These are phyloP conservation scores for Crossaster papposus DNA, from an alignment of 53 echinoderm and acorn worm species.

Conservation along the genomic window DNA sequence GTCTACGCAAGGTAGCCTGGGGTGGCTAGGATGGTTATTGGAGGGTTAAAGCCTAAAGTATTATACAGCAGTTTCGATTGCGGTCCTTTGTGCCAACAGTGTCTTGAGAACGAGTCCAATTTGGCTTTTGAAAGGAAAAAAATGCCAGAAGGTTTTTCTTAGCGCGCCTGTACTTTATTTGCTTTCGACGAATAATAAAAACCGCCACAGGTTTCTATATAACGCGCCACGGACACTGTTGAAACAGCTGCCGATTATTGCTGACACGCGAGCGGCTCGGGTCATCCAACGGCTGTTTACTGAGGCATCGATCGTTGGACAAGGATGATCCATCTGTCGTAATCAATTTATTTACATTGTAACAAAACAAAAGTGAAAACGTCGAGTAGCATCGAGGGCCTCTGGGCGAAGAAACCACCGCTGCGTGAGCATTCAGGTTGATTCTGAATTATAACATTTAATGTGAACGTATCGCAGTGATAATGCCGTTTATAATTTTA, in stretches of 20 bases:
- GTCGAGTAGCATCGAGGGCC: neutral
- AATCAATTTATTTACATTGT: neutral
- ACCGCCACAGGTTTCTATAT: conserved; percentile 13
- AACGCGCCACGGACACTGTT: conserved; percentile 18
- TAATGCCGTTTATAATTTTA: no score
- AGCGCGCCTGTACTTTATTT: neutral
- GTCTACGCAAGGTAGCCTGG: neutral
- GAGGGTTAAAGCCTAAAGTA: neutral
- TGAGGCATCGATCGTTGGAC: neutral
- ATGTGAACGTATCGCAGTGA: no score
- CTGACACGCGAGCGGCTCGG: neutral
- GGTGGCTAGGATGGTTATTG: neutral
- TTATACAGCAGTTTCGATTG: neutral
- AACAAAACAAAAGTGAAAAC: conserved; percentile 9
- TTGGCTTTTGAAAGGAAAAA: conserved; percentile 26
- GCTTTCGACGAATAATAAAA: neutral
- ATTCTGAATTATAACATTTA: no score
- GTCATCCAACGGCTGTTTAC: conserved; percentile 24
- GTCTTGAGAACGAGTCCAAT: neutral
- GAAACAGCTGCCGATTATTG: conserved; percentile 58
- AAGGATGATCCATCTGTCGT: neutral
- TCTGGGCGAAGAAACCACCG: neutral
- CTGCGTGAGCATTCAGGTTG: neutral
- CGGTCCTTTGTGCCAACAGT: neutral
- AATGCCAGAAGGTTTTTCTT: conserved; percentile 11